Evolutionary conservation across 2,797 vertebrate species (phyloP), one percentile per base, ranked within the genome.

Genomic region (Petrocephalus schoutedeni): DNA sequence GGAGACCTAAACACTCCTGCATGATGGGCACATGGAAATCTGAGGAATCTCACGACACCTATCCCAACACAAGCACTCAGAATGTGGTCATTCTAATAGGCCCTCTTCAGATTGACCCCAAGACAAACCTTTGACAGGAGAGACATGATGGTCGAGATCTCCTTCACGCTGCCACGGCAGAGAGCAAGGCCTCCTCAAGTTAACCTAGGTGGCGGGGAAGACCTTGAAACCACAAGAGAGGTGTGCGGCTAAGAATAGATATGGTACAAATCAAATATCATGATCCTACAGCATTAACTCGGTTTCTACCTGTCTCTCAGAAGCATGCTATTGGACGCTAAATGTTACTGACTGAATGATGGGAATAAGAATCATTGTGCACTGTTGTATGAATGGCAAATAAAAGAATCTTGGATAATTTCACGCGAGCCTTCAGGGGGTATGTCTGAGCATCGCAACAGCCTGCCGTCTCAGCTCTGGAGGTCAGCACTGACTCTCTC

Each of bases 141-240:
- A 92, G 92, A 94, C 94, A 95, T 92, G 91, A 94, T 92, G 89
- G 53, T 89, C 8, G 88, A 90, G 91, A 89, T 92, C 92, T 92
- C 93, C 93, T 93, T 93, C 61, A 67, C 3, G 1, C 28, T 5
- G 28, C 95, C 92, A 93, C 92, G 91, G 92, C 90, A 91, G 94
- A 94, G 93, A 93, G 94, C 93, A 94, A 89, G 89, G 90, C 88
- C 86, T 57, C 51, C 56, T 88, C 85, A 67, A 71, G 64, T 88
- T 36, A 74, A 85, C 28, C 54, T 36, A 23, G 56, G 64, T 32
- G 2, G 85, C 14, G 6, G 41, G 61, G 32, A 71, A 74, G 58
- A 71, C 51, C 41, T 28, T 10, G 5, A 51, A 32, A 88, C 64
- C 88, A 51, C 51, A 61, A 53, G 67, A 71, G 49, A 56, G 86